These are phyloP conservation scores for Dinothrombium tinctorium DNA, from an alignment of 1,140 invertebrate genomes.

Conservation along the genomic window DNA sequence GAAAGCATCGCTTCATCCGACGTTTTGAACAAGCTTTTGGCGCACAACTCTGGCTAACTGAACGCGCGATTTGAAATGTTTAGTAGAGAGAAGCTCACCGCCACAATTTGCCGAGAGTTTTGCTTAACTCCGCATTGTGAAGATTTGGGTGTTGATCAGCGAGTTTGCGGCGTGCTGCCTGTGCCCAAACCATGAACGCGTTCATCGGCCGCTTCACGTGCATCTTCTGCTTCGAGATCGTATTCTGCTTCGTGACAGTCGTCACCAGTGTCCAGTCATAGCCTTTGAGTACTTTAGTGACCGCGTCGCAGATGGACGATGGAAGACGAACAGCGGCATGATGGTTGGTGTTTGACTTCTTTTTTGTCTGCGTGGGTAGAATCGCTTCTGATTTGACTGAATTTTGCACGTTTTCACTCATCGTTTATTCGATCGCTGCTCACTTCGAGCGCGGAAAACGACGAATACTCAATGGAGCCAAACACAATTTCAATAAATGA, in stretches of 20 bases:
- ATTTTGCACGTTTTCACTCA: not conserved
- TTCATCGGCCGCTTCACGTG: slow-evolving; percentile 85
- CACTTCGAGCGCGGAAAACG: no score
- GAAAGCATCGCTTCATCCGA: no score
- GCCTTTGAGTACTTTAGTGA: slow-evolving; percentile 28
- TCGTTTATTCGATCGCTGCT: not conserved
- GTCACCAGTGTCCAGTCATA: slow-evolving; percentile 58
- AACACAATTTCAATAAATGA: no score
- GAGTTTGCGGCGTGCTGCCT: slow-evolving; percentile 60
- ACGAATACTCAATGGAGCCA: no score
- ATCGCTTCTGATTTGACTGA: no score
- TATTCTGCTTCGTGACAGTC: slow-evolving; percentile 22
- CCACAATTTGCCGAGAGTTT: slow-evolving; percentile 2
- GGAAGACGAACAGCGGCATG: not conserved
- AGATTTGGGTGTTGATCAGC: slow-evolving; percentile 70
- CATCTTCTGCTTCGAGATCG: slow-evolving; percentile 26
- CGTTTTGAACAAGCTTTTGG: no score
- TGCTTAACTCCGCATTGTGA: slow-evolving; percentile 45
- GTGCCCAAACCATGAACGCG: slow-evolving; percentile 89
- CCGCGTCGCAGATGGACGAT: slow-evolving; percentile 18
- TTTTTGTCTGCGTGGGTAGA: not conserved
- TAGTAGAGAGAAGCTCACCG: no score
- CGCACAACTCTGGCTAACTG: no score
- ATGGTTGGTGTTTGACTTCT: not conserved
- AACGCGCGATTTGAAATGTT: no score